A percentile compares a stretch with the other conserved stretches of the same genome.
Conservation (phyloP, 2,113 vertebrate genomes). For the Marmota monax region DNA sequence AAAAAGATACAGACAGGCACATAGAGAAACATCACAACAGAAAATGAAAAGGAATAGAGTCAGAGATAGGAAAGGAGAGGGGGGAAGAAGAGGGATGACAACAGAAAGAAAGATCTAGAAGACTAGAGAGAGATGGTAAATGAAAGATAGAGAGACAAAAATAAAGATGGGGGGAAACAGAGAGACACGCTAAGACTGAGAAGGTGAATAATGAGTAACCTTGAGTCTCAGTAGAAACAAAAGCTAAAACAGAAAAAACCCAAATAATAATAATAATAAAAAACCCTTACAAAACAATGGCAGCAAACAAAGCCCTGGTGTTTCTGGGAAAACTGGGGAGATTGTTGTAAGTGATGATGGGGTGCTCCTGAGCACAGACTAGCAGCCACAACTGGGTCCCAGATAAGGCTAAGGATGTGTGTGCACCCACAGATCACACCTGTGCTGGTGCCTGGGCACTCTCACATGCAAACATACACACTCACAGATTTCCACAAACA, state of each 20-base stretch:
- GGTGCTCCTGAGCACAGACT: neutral
- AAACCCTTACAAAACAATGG: neutral
- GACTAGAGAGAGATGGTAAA: neutral
- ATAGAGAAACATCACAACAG: neutral
- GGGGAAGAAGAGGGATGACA: neutral
- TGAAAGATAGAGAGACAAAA: neutral
- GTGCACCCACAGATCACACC: neutral
- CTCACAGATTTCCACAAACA: neutral
- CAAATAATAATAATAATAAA: too few relatives aligned
- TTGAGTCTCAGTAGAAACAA: slow-evolving; percentile 38
- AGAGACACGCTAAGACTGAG: slow-evolving; percentile 50
- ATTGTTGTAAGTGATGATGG: neutral
- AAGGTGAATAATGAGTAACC: slow-evolving; percentile 30
- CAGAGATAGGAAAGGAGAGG: neutral
- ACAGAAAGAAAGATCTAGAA: neutral
- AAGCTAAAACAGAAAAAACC: neutral
- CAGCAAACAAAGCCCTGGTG: slow-evolving; percentile 22
- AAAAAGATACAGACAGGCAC: neutral
- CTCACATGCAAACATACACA: neutral
- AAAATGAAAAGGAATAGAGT: neutral
- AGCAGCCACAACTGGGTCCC: neutral
- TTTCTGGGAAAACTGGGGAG: slow-evolving; percentile 31
- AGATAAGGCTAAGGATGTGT: neutral
- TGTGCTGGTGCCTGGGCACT: neutral
- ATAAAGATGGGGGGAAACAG: neutral